Percentiles rank a stretch among this genome's conserved stretches.
Conservation (phyloP, 2,888 invertebrate genomes). For the Hypselothyrea guttata region DNA sequence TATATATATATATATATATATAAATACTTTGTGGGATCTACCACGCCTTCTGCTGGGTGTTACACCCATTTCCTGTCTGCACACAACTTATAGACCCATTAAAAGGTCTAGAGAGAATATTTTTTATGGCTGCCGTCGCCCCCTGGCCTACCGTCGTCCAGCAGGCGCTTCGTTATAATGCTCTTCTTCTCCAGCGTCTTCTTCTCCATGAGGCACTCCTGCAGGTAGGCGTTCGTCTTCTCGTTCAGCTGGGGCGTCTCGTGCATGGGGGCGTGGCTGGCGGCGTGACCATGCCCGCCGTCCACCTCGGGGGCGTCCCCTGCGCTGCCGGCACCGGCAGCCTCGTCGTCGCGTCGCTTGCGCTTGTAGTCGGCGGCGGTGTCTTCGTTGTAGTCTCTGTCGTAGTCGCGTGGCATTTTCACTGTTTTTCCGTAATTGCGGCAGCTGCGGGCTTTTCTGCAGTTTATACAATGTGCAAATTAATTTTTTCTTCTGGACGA, state of each 20-base stretch:
- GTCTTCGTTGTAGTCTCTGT: conserved; percentile 81
- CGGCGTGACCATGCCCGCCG: conserved; percentile 56
- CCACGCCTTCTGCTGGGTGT: not conserved
- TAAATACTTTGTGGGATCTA: conserved; percentile 15
- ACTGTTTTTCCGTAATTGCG: too few species aligned
- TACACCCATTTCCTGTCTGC: too few species aligned
- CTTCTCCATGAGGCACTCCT: conserved; percentile 88
- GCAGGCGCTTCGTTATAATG: conserved; percentile 86
- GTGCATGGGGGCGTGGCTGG: conserved; percentile 66
- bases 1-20: not conserved
- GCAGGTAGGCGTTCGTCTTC: conserved; percentile 89
- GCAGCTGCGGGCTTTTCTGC: too few species aligned
- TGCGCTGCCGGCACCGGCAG: conserved; percentile 56
- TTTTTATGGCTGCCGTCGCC: too few species aligned
- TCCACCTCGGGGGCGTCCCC: conserved; percentile 68
- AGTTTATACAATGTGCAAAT: conserved; percentile 9
- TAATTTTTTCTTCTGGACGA: too few species aligned
- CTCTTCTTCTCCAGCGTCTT: conserved; percentile 86
- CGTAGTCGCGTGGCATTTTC: conserved; percentile 81
- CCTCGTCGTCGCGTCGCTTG: conserved; percentile 80
- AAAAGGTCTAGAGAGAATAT: too few species aligned
- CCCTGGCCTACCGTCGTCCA: conserved; percentile 86
- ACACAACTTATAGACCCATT: too few species aligned
- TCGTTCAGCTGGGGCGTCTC: conserved; percentile 84
- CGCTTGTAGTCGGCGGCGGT: conserved; percentile 80